A percentile compares a stretch with the other conserved stretches of the same genome.
Conservation (phyloP, 2,888 invertebrate species). For the Pollenia labialis region DNA sequence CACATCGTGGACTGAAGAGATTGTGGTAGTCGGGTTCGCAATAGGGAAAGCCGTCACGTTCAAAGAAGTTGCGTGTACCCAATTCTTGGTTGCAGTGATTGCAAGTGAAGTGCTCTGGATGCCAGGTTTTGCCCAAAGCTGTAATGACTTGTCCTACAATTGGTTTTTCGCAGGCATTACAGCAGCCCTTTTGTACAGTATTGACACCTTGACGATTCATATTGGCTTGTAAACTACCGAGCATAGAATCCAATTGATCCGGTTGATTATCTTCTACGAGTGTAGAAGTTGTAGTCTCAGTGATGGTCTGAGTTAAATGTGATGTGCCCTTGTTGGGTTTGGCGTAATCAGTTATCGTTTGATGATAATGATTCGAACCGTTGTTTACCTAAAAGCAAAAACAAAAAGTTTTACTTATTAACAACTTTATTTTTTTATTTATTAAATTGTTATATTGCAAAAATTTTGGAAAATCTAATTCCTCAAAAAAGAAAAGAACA, state of each 20-base stretch:
- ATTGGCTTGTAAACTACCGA: conserved; percentile 92
- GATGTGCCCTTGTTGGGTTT: conserved; percentile 87
- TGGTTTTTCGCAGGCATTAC: conserved; percentile 99
- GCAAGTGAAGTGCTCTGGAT: conserved; percentile 99
- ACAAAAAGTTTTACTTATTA: neutral
- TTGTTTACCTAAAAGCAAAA: conserved; percentile 86
- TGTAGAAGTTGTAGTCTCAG: conserved; percentile 81
- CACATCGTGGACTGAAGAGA: conserved; percentile 98
- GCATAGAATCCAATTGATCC: conserved; percentile 86
- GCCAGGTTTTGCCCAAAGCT: conserved; percentile 99
- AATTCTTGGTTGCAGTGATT: conserved; percentile 98
- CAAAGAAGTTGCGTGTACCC: conserved; percentile 99
- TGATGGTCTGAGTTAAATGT: conserved; percentile 83
- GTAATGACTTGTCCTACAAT: conserved; percentile 98
- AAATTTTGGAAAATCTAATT: conserved; percentile 24
- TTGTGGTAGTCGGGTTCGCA: conserved; percentile 99
- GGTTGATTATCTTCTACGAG: conserved; percentile 80
- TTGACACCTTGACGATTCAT: conserved; percentile 99
- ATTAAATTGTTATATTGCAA: neutral
- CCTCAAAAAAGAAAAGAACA: neutral
- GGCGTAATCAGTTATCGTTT: conserved; percentile 89
- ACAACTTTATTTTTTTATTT: conserved; percentile 6
- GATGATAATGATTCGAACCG: conserved; percentile 86
- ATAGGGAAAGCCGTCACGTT: conserved; percentile 97
- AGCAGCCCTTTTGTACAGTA: conserved; percentile 99